Conservation (phyloP, 2,888 invertebrate species). For the Syritta pipiens region DNA sequence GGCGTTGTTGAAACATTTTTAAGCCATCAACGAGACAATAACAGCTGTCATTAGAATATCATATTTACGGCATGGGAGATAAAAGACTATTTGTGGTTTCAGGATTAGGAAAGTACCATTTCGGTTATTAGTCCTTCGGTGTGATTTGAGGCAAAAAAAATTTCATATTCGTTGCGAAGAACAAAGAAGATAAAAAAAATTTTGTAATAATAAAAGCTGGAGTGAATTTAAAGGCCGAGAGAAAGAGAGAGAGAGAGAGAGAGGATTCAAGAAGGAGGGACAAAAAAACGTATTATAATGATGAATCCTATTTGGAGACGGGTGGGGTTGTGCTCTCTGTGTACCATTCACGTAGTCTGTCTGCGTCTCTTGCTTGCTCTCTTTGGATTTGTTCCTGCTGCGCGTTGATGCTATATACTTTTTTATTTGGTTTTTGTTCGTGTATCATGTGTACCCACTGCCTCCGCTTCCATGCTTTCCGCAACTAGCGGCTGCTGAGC, state of each 20-base stretch:
- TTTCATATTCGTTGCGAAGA: slow-evolving; percentile 1
- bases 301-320: slow-evolving; percentile 49
- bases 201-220: slow-evolving; percentile 12
- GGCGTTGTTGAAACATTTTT: no score
- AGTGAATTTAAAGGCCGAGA: slow-evolving; percentile 27
- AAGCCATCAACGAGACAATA: no score
- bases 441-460: slow-evolving; percentile 38
- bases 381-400: slow-evolving; percentile 61
- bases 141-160: not conserved
- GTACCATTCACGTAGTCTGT: slow-evolving; percentile 48
- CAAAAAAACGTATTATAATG: slow-evolving; percentile 11
- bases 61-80: no score
- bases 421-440: slow-evolving; percentile 20
- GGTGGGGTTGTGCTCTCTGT: slow-evolving; percentile 67
- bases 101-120: no score
- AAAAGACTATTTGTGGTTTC: no score
- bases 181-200: slow-evolving; percentile 17
- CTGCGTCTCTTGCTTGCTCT: slow-evolving; percentile 57
- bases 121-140: no score
- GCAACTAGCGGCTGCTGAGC: slow-evolving; percentile 37
- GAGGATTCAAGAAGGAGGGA: slow-evolving; percentile 4
- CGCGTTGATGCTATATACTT: slow-evolving; percentile 57
- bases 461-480: slow-evolving; percentile 28
- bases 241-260: no score
- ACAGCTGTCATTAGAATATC: no score